phyloP scores from a whole-genome alignment of 1,140 invertebrate species.

The Portunus trituberculatus region DNA sequence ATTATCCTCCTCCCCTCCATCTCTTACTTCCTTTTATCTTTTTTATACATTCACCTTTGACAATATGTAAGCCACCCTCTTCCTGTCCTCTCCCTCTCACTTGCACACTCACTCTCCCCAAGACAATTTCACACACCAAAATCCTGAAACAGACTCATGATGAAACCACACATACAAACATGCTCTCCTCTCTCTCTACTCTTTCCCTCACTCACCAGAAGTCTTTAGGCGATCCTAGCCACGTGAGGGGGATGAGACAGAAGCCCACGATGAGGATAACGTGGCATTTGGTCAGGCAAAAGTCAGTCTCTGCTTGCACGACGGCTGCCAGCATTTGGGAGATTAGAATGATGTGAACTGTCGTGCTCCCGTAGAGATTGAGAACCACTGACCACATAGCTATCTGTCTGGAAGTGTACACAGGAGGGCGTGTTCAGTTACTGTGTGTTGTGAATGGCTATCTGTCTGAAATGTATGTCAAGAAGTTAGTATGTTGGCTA shows the following conservation, averaged over 20 bases:
- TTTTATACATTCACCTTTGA: no score
- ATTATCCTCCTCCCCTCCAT: no score
- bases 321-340: conserved; percentile 84
- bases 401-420: conserved; percentile 31
- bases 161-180: background rate
- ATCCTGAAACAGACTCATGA: no score
- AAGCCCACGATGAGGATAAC: conserved; percentile 86
- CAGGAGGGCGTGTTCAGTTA: background rate
- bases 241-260: conserved; percentile 84
- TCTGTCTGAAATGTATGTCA: no score
- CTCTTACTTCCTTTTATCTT: no score
- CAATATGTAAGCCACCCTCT: no score
- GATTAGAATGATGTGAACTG: conserved; percentile 87
- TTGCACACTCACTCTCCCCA: no score
- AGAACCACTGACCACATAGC: conserved; percentile 51
- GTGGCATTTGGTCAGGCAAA: conserved; percentile 81
- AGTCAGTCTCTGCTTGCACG: background rate
- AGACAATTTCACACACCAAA: no score
- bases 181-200: background rate
- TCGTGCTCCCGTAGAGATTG: conserved; percentile 84
- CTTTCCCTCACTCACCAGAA: conserved; percentile 84
- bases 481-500: no score
- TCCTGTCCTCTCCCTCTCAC: no score
- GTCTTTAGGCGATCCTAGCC: conserved; percentile 87
- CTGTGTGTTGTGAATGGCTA: background rate